Conservation (phyloP, 2,888 invertebrate species). For the Macrophya annulata region DNA sequence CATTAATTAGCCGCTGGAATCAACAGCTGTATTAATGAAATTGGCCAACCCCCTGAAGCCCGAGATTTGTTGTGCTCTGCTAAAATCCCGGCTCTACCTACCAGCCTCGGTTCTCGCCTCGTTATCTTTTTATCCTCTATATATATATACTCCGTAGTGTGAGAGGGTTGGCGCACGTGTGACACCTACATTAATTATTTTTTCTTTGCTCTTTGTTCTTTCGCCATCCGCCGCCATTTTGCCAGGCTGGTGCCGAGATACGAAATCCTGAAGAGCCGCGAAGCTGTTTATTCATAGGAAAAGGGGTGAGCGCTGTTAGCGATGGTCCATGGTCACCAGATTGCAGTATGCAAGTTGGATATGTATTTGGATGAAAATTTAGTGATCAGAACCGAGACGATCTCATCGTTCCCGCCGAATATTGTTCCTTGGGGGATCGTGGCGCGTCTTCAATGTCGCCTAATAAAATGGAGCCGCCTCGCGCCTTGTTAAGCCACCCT, state of each 20-base stretch:
- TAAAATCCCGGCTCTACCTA: slow-evolving; percentile 5
- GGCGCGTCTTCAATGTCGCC: slow-evolving; percentile 71
- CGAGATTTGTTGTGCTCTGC: slow-evolving; percentile 45
- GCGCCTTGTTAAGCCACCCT: slow-evolving; percentile 76
- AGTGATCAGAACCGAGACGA: not conserved
- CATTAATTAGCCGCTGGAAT: slow-evolving; percentile 64
- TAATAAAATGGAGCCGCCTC: slow-evolving; percentile 74
- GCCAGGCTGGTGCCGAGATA: slow-evolving; percentile 53
- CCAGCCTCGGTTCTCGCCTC: slow-evolving; percentile 62
- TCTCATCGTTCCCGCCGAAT: not conserved
- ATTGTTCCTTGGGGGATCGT: slow-evolving; percentile 11
- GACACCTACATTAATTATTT: slow-evolving; percentile 77
- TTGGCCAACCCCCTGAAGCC: slow-evolving; percentile 54
- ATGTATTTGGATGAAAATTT: not conserved
- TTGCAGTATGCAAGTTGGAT: not conserved
- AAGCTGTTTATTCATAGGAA: not conserved
- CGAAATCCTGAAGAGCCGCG: not conserved
- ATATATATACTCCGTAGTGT: slow-evolving; percentile 33
- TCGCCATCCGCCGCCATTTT: slow-evolving; percentile 62
- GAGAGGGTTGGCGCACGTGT: slow-evolving; percentile 67
- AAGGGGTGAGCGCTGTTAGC: not conserved
- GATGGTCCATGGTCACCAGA: not conserved
- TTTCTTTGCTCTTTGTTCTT: slow-evolving; percentile 70
- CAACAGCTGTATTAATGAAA: slow-evolving; percentile 62
- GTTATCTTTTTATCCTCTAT: slow-evolving; percentile 72